A percentile compares a stretch with the other conserved stretches of the same genome.
Evolutionary conservation across 2,888 invertebrate genomes (phyloP).

Genomic region (Theretra japonica): DNA sequence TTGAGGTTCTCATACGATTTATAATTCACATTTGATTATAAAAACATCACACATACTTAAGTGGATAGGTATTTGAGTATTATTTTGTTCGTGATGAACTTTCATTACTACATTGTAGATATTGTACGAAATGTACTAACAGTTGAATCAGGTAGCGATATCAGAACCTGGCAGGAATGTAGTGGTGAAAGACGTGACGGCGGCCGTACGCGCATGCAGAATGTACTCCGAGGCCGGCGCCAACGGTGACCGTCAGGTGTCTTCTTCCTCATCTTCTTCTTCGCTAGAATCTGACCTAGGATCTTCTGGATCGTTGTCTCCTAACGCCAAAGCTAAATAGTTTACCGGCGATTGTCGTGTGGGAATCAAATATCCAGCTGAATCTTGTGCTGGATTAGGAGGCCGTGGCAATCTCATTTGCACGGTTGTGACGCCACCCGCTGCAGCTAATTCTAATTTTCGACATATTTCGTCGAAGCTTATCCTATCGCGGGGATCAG

Average conservation of each 20-base stretch:
- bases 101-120: conserved; percentile 31
- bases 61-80: conserved; percentile 55
- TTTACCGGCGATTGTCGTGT: conserved; percentile 81
- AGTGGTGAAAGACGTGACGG: conserved; percentile 51
- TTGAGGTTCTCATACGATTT: conserved; percentile 34
- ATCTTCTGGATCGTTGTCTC: conserved; percentile 61
- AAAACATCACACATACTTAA: conserved; percentile 59
- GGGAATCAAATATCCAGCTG: conserved; percentile 88
- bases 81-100: conserved; percentile 41
- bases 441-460: conserved; percentile 83
- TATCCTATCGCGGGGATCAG: conserved; percentile 90
- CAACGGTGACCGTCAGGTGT: conserved; percentile 66
- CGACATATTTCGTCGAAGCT: conserved; percentile 89
- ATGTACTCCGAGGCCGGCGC: conserved; percentile 64
- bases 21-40: conserved; percentile 41
- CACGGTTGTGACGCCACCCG: conserved; percentile 54
- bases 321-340: conserved; percentile 82
- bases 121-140: conserved; percentile 45
- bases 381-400: conserved; percentile 86
- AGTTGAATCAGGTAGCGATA: conserved; percentile 53
- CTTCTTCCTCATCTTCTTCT: conserved; percentile 72
- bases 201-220: conserved; percentile 59
- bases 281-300: conserved; percentile 71
- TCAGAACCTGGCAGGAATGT: conserved; percentile 64
- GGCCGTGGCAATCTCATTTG: conserved; percentile 73